Evolutionary conservation across 1,140 invertebrate genomes (phyloP).

Genomic region (Papilio glaucus): DNA sequence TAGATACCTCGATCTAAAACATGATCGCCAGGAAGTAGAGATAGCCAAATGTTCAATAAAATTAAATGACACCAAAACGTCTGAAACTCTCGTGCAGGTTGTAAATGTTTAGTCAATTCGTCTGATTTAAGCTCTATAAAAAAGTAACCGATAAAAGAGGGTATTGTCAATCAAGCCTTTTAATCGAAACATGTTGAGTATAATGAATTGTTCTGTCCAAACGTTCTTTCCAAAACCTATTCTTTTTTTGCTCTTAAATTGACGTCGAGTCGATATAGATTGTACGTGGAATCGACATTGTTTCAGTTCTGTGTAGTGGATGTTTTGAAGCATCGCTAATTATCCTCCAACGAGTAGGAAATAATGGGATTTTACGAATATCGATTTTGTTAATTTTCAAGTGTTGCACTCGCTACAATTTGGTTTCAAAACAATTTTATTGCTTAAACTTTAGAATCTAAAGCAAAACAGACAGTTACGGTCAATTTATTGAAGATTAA

Average conservation of each 20-base stretch:
- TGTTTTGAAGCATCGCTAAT: constrained; percentile 31
- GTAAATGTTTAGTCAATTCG: neutral
- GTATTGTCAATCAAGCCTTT: constrained; percentile 13
- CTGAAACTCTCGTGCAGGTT: neutral
- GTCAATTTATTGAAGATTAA: too few relatives aligned
- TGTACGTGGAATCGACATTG: neutral
- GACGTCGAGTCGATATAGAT: constrained; percentile 15
- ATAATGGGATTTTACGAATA: constrained; percentile 31
- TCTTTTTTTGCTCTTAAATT: constrained; percentile 22
- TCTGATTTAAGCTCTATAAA: neutral
- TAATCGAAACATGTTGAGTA: constrained; percentile 23
- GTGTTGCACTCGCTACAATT: neutral
- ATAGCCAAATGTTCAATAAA: neutral
- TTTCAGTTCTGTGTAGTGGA: constrained; percentile 29
- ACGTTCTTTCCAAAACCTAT: constrained; percentile 18
- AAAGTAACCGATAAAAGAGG: neutral
- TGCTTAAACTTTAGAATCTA: too few relatives aligned
- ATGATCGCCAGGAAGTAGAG: too few relatives aligned
- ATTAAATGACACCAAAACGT: neutral
- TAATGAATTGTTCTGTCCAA: constrained; percentile 21
- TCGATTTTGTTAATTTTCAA: constrained; percentile 23
- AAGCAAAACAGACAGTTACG: too few relatives aligned
- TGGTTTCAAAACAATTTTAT: neutral
- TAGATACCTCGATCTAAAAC: too few relatives aligned
- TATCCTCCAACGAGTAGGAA: constrained; percentile 27